Base-by-base conservation (phyloP, 1,140 invertebrate genomes). In the Hylyphantes graminicola region DNA sequence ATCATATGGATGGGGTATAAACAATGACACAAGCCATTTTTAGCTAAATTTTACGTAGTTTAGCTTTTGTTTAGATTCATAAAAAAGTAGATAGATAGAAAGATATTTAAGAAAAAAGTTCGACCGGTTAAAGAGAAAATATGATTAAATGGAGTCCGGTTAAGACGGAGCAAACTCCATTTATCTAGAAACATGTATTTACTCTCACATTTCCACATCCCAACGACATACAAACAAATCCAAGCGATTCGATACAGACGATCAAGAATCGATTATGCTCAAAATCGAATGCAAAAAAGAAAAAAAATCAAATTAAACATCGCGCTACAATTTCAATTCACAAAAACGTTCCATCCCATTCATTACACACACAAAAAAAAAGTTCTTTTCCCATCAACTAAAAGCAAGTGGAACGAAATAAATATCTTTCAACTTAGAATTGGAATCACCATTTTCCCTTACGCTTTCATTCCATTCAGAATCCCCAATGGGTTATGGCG, bases 401-500 rank as follows among this genome's bases (percentile, higher is more conserved):
- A 81, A 81, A 80, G 78, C 78, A 64, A 81, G 13, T 81, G 21
- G 35, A 72, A 73, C 78, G 78, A 73, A 81, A 81, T 81, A 81
- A 81, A 81, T 72, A 81, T 81, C 78, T 15, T 53, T 48, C 35
- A 35, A 63, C 15, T 21, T 72, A 68, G 73, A 72, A 81, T 55
- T 57, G 15, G 78, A 81, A 61, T 72, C 63, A 57, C 70, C 64
- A 83, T 83, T 83, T n/a, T n/a, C 70, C 80, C 80, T n/a, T 82
- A 74, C 78, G 65, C 78, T 83, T 83, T 75, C 80, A 83, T 61
- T 35, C 80, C 75, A 83, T 83, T 83, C 70, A 83, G 80, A 75
- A 83, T 83, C 67, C 80, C 80, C 80, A 74, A 83, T 83, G 74
- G 78, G 78, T 81, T 81, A 81, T 81, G 50, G 80, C 57, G 70